Evolutionary conservation across 23 tunicate genomes (phyloP), one percentile per base, ranked within the genome.

Genomic region (Halocynthia aurantium): DNA sequence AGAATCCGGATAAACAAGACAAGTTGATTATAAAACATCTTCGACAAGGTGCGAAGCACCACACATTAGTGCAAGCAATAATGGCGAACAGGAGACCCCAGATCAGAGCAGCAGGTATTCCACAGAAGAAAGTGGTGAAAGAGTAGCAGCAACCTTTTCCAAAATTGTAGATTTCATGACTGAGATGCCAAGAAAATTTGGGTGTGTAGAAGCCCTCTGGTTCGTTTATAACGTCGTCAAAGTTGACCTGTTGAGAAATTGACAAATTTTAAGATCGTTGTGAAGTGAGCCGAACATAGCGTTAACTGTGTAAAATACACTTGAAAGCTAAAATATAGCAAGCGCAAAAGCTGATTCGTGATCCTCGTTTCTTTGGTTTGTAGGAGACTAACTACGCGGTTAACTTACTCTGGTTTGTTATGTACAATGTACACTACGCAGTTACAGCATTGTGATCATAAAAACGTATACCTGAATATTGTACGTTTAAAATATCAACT

Each of bases 21-120:
- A 93, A 82, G n/a, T 83, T 88, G 78, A 93, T 93, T 66, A 53
- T 55, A 62, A 80, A 84, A 52, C 94, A 56, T 80, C 89, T 70
- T 19, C 72, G 70, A 55, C 91, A 56, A 18, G 98, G 98, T 11
- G 78, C 72, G 51, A 83, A 81, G 40, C 71, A 66, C 98, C 98
- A 93, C 52, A 93, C 93, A 77, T 83, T 88, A 44, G 77, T 63
- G 52, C 94, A 87, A 15, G 98, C 85, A 40, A 93, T 66, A 12
- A 87, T 64, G 56, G 98, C 83, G 52, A 93, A 93, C 75, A 86
- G 76, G n/a, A 93, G 44, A 12, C 98, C 98, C 98, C 98, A 93
- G 53, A 93, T 50, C 52, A 84, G 84, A 7, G 94, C 88, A 21
- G 77, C 69, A 12, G 98, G 98, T 10, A 93, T 80, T 18, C 89